phyloP scores from a whole-genome alignment of 2,888 invertebrate genomes.

The Pristionchus entomophagus region DNA sequence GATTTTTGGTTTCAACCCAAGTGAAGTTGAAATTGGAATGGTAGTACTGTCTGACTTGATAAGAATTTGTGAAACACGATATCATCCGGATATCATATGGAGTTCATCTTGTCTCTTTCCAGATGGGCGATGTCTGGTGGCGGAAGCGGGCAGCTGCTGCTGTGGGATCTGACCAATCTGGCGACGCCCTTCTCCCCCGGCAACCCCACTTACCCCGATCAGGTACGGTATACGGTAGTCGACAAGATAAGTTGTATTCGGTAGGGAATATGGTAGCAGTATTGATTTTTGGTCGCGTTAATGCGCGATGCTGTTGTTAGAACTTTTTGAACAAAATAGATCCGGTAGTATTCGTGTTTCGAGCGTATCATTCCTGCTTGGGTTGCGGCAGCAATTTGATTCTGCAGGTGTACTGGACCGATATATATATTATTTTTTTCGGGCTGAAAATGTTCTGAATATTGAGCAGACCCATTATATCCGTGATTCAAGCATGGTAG shows the following conservation, averaged over 20 bases:
- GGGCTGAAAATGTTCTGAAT: no score
- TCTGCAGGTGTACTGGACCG: no score
- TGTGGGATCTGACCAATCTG: constrained; percentile 58
- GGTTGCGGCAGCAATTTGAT: background rate
- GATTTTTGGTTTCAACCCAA: no score
- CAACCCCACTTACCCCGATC: constrained; percentile 52
- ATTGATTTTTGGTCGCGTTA: background rate
- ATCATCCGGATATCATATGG: no score
- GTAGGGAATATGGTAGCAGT: background rate
- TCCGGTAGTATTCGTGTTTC: background rate
- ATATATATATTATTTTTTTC: no score
- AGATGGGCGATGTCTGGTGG: constrained; percentile 56
- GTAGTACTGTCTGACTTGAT: no score
- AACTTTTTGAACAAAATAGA: background rate
- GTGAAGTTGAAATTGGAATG: no score
- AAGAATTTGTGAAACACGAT: no score
- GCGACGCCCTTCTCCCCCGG: constrained; percentile 56
- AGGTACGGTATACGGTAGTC: constrained; percentile 47
- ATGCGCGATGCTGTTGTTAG: background rate
- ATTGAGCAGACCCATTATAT: no score
- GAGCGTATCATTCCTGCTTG: background rate
- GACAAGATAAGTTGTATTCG: no score
- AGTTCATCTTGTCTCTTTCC: constrained; percentile 5
- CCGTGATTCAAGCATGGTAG: no score
- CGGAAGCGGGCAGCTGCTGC: constrained; percentile 54